Evolutionary conservation across 1,140 invertebrate genomes (phyloP), one percentile per base, ranked within the genome.

Genomic region (Caerostris extrusa): DNA sequence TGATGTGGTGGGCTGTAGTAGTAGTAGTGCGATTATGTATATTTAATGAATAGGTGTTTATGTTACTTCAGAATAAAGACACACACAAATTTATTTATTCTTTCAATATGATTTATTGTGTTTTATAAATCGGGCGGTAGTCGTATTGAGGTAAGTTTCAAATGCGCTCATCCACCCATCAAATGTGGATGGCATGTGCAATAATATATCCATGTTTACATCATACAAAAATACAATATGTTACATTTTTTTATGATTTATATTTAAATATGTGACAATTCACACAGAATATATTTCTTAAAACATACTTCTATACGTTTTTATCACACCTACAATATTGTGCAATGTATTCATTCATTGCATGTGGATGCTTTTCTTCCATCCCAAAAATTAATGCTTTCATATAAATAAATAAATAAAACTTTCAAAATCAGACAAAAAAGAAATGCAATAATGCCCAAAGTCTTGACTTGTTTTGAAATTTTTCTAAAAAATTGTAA

Each of bases 161-260:
- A 87, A 57, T 57, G n/a, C 12, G 34, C 50, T 64, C 55, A 71
- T 69, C n/a, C 14, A 69, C 56, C n/a, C 14, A 69, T 50, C 14
- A 50, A 34, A 56, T 89, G 61, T 64, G 64, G 67, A 61, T 57
- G 61, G 57, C 64, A 71, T 53, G 17, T 77, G 14, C n/a, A 19
- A 57, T 58, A 7, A 83, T 56, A 56, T 57, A 34, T 57, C 82
- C 14, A 19, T 57, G 82, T 57, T 83, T 58, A 57, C 55, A 83
- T 57, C 8, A 64, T 89, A 89, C 19, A 89, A 89, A 89, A 89
- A 89, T 89, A 89, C 87, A 91, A 55, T 50, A 77, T 83, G 83
- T 91, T 55, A 91, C 90, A 58, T n/a, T 60, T 91, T 57, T 83
- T 34, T 34, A 34, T 34, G 0, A 34, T 2, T 34, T 34, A 34